phyloP scores from a whole-genome alignment of 2,797 vertebrate genomes.

The Parambassis ranga region DNA sequence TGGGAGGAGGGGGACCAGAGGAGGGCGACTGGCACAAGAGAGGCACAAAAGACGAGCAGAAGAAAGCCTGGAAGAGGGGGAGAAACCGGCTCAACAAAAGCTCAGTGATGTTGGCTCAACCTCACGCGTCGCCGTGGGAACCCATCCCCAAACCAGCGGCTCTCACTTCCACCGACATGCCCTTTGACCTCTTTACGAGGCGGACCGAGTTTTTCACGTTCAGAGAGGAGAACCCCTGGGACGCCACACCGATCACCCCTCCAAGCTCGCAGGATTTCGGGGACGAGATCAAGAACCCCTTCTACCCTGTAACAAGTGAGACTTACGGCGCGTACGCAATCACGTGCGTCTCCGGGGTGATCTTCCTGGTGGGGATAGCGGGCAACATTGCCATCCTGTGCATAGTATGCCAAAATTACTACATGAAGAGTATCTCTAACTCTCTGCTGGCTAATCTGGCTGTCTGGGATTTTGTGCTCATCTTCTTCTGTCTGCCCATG shows the following conservation, averaged over 20 bases:
- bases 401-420: slow-evolving; percentile 98
- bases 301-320: slow-evolving; percentile 93
- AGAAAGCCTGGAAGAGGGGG: slow-evolving; percentile 73
- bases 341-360: slow-evolving; percentile 88
- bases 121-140: slow-evolving; percentile 71
- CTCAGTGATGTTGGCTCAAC: slow-evolving; percentile 41
- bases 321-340: slow-evolving; percentile 94
- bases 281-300: slow-evolving; percentile 90
- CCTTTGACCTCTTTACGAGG: slow-evolving; percentile 77
- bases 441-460: slow-evolving; percentile 95
- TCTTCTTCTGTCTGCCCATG: slow-evolving; percentile 94
- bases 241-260: slow-evolving; percentile 82
- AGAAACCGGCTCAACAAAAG: slow-evolving; percentile 68
- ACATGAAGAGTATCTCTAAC: slow-evolving; percentile 99
- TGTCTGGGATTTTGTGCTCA: slow-evolving; percentile 95
- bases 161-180: slow-evolving; percentile 80
- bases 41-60: slow-evolving; percentile 79
- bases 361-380: slow-evolving; percentile 92
- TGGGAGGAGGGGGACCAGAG: slow-evolving; percentile 52
- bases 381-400: slow-evolving; percentile 97
- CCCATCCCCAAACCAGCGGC: slow-evolving; percentile 76
- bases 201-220: slow-evolving; percentile 76
- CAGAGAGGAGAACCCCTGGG: slow-evolving; percentile 79
- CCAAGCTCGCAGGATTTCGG: slow-evolving; percentile 78
- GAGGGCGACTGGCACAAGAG: slow-evolving; percentile 75